Evolutionary conservation across 2,113 vertebrate species (phyloP).

Genomic region (Xenopus borealis): DNA sequence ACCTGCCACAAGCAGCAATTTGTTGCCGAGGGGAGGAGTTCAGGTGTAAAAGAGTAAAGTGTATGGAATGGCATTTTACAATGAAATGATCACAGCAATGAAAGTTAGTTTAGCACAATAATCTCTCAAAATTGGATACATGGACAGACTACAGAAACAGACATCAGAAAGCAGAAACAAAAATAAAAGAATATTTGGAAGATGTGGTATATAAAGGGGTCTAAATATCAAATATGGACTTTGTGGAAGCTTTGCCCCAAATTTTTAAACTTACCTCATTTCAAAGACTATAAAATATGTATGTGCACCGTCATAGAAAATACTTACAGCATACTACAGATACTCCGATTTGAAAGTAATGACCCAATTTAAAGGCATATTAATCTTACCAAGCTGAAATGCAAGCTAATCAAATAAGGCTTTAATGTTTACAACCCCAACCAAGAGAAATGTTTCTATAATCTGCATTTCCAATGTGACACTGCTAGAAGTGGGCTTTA

Average conservation of each 20-base stretch:
- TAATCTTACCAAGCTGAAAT: background rate
- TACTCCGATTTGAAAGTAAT: conserved; percentile 59
- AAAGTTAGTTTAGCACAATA: background rate
- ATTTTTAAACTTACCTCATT: conserved; percentile 72
- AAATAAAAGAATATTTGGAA: conserved; percentile 47
- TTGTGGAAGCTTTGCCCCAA: background rate
- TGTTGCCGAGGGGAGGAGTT: background rate
- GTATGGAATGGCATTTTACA: conserved; percentile 68
- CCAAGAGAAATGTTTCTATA: background rate
- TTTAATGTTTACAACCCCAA: background rate
- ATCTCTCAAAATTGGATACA: conserved; percentile 63
- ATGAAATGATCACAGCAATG: conserved; percentile 58
- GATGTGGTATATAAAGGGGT: conserved; percentile 22
- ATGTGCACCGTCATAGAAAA: conserved; percentile 63
- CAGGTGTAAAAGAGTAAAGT: conserved; percentile 66
- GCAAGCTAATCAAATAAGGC: background rate
- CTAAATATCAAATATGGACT: background rate
- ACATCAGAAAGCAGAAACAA: conserved; percentile 57
- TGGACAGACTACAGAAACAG: conserved; percentile 65
- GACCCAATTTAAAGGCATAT: conserved; percentile 2
- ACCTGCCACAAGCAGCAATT: conserved; percentile 57
- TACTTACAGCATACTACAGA: conserved; percentile 76
- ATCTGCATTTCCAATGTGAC: background rate
- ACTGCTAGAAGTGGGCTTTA: background rate
- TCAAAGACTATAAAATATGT: conserved; percentile 67